Percentiles rank a stretch among this genome's conserved stretches.
These are phyloP conservation scores for Cyprinodon diabolis DNA, from an alignment of 2,797 vertebrate species.

Conservation along the genomic window DNA sequence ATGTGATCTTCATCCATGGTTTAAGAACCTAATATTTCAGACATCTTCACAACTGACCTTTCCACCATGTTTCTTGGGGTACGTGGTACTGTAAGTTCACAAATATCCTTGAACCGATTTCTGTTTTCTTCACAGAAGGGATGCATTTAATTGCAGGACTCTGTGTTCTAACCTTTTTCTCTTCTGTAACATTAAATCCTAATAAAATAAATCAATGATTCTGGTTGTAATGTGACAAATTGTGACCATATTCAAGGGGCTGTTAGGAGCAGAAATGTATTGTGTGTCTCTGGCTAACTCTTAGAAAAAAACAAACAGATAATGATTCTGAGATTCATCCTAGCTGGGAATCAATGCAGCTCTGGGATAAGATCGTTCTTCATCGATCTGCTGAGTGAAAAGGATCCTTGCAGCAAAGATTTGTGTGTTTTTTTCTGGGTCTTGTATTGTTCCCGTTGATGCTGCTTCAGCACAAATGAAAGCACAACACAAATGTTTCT, in stretches of 20 bases:
- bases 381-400: conserved; percentile 44
- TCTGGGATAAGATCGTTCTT: conserved; percentile 31
- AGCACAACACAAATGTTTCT: conserved; percentile 8
- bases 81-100: too few species aligned
- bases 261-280: background rate
- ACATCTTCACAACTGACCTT: background rate
- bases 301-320: conserved; percentile 7
- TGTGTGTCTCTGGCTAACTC: background rate
- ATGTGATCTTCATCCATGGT: background rate
- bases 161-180: background rate
- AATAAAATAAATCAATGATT: background rate
- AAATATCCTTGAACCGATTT: too few species aligned
- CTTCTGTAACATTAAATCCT: background rate
- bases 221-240: background rate
- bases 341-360: conserved; percentile 18
- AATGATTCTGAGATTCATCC: conserved; percentile 9
- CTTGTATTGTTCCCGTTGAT: conserved; percentile 24
- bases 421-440: conserved; percentile 35
- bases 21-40: background rate
- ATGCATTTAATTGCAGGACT: background rate
- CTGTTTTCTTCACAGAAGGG: too few species aligned
- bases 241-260: background rate
- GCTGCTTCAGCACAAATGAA: conserved; percentile 25
- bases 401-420: conserved; percentile 15
- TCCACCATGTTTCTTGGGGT: background rate